Conservation (phyloP, 1,140 invertebrate species). For the Gryon sp. region DNA sequence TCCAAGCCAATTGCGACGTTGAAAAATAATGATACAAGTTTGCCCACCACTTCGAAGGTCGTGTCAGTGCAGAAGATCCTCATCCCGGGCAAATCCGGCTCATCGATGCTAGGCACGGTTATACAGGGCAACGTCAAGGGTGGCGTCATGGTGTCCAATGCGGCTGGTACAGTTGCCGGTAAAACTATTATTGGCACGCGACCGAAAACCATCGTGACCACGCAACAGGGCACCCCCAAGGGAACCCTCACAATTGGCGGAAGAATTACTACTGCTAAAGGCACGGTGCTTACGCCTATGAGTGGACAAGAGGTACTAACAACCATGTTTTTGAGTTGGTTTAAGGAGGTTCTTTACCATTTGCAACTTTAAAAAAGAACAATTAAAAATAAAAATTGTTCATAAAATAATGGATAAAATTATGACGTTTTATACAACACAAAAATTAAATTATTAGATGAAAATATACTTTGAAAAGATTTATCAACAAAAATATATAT, state of each 20-base stretch:
- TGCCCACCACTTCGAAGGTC: slow-evolving; percentile 79
- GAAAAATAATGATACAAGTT: slow-evolving; percentile 63
- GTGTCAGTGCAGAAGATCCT: slow-evolving; percentile 69
- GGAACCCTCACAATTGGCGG: background rate
- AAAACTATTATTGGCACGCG: slow-evolving; percentile 60
- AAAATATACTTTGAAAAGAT: too few species aligned
- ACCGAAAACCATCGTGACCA: slow-evolving; percentile 63
- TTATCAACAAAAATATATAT: too few species aligned
- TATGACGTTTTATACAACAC: too few species aligned
- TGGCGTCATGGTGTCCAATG: slow-evolving; percentile 67
- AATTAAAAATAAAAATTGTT: too few species aligned
- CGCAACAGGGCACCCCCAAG: slow-evolving; percentile 7
- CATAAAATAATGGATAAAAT: too few species aligned
- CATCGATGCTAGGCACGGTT: slow-evolving; percentile 60
- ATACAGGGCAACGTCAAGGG: slow-evolving; percentile 69
- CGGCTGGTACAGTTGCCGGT: slow-evolving; percentile 61
- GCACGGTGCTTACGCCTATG: slow-evolving; percentile 78
- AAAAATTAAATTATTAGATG: too few species aligned
- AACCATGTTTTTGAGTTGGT: too few species aligned
- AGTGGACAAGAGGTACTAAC: slow-evolving; percentile 72
- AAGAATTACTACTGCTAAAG: slow-evolving; percentile 67
- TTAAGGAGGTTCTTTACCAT: too few species aligned
- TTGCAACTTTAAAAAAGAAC: too few species aligned
- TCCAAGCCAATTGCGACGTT: slow-evolving; percentile 79
- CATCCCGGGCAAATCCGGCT: slow-evolving; percentile 42